Percentiles rank a stretch among this genome's conserved stretches.
These are phyloP conservation scores for Trissolcus brochymenae DNA, from an alignment of 2,888 invertebrate genomes.

Conservation along the genomic window DNA sequence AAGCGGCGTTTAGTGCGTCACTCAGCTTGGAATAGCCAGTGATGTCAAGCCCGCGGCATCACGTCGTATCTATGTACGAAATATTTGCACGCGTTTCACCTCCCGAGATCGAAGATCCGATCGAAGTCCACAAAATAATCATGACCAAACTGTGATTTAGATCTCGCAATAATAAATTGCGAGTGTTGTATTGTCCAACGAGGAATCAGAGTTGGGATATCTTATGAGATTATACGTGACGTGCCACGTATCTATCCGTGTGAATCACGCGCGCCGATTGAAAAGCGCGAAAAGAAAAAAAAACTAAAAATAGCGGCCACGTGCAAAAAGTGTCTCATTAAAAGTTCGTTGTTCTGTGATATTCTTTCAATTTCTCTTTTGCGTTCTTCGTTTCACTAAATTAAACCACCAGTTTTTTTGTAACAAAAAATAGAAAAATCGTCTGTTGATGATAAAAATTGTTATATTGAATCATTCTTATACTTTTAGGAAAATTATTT, in stretches of 20 bases:
- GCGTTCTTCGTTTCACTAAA: not conserved
- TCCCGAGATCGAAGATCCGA: conserved; percentile 17
- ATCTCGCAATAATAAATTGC: not conserved
- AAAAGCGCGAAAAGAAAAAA: conserved; percentile 13
- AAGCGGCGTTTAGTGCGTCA: conserved; percentile 69
- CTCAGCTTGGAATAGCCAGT: conserved; percentile 69
- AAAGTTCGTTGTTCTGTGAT: conserved; percentile 16
- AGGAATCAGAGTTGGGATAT: conserved; percentile 42
- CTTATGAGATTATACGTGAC: conserved; percentile 19
- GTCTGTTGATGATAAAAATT: too few species aligned
- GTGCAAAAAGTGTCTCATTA: conserved; percentile 57
- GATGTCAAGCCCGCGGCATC: conserved; percentile 38
- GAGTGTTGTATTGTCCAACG: conserved; percentile 39
- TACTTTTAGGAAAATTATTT: too few species aligned
- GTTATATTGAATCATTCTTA: too few species aligned
- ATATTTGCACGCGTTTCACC: conserved; percentile 40
- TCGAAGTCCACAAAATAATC: not conserved
- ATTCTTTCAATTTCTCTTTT: not conserved
- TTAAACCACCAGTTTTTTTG: too few species aligned
- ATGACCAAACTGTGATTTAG: not conserved
- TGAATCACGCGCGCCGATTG: conserved; percentile 43
- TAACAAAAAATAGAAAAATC: too few species aligned
- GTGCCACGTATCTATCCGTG: conserved; percentile 9
- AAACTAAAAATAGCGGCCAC: conserved; percentile 59
- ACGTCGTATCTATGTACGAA: conserved; percentile 14